A percentile compares a stretch with the other conserved stretches of the same genome.
These are phyloP conservation scores for Taurulus bubalis DNA, from an alignment of 2,113 vertebrate species.

Conservation along the genomic window DNA sequence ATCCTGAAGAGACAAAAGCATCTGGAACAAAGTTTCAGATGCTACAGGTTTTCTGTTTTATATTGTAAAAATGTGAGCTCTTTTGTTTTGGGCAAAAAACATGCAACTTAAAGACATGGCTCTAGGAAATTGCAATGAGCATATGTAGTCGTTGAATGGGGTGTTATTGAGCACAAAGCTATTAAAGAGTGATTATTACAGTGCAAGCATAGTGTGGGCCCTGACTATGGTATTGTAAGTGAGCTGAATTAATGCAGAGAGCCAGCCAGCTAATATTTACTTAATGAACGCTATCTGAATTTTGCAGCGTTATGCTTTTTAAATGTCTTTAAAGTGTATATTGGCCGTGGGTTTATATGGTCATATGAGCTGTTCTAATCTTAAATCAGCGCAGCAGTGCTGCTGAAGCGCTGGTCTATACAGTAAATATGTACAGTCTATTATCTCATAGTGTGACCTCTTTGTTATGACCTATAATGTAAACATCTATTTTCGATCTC, in stretches of 20 bases:
- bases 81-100: not conserved
- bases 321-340: conserved; percentile 43
- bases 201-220: conserved; percentile 43
- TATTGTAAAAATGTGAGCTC: not conserved
- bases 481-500: conserved; percentile 65
- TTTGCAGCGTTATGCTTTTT: conserved; percentile 46
- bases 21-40: not conserved
- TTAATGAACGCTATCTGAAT: conserved; percentile 59
- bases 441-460: not conserved
- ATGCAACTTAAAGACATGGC: not conserved
- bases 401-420: not conserved
- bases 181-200: conserved; percentile 56
- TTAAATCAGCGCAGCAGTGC: conserved; percentile 7
- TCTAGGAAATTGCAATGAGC: too few relatives aligned
- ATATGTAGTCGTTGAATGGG: conserved; percentile 34
- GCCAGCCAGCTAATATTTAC: conserved; percentile 69
- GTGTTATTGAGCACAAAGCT: conserved; percentile 28
- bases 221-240: conserved; percentile 21
- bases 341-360: conserved; percentile 37
- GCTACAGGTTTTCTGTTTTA: not conserved
- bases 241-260: conserved; percentile 57
- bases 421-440: not conserved
- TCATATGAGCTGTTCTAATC: conserved; percentile 24
- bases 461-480: conserved; percentile 8
- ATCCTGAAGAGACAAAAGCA: not conserved